Percentiles rank a stretch among this genome's conserved stretches.
phyloP scores from a whole-genome alignment of 2,113 vertebrate genomes.

The Podarcis raffonei region DNA sequence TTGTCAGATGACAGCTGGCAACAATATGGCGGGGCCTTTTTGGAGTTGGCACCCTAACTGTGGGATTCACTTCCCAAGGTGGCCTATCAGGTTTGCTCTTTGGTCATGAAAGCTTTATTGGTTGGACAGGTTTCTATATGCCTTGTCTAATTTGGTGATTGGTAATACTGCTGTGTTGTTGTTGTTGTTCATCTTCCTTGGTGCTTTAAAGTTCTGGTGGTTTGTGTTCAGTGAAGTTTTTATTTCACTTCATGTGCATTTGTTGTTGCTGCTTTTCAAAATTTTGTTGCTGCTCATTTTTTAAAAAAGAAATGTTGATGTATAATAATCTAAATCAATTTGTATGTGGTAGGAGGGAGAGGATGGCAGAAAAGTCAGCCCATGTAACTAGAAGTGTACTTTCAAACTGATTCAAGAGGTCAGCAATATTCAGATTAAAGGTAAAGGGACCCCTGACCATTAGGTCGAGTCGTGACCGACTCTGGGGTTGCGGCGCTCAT shows the following conservation, averaged over 20 bases:
- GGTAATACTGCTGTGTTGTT: no score
- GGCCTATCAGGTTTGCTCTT: background rate
- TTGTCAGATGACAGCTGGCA: no score
- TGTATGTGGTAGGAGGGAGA: background rate
- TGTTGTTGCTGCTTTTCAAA: background rate
- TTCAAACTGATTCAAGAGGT: background rate
- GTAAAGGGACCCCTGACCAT: no score
- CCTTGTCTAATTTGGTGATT: background rate
- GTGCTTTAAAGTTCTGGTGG: background rate
- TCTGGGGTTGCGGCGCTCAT: no score
- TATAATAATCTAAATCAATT: background rate
- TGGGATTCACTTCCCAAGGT: background rate
- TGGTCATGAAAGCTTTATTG: background rate
- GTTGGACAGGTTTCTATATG: background rate
- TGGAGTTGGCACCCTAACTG: background rate
- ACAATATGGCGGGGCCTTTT: background rate
- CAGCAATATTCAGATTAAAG: background rate
- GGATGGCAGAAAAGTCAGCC: background rate
- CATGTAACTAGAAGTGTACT: background rate
- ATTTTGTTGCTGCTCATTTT: no score
- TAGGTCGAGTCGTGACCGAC: no score
- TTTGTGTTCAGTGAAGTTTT: background rate
- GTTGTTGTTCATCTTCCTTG: background rate
- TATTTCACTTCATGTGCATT: background rate
- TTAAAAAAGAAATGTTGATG: no score